Conservation (phyloP, 2,888 invertebrate species). For the Arenicola marina region DNA sequence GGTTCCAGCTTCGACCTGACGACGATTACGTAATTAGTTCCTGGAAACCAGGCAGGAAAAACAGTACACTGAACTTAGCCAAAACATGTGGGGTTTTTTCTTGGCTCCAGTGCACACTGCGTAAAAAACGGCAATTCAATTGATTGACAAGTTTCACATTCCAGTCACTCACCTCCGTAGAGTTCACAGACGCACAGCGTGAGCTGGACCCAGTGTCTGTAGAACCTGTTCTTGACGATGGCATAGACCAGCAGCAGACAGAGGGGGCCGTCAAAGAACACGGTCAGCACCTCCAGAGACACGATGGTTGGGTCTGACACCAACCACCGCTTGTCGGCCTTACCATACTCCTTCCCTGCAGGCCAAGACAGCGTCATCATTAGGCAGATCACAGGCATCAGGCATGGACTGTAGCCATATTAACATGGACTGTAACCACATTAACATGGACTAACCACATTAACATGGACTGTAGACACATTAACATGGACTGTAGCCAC, state of each 20-base stretch:
- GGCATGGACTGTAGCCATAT: no score
- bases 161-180: conserved; percentile 55
- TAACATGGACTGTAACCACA: no score
- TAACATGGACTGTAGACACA: no score
- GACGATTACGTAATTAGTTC: no score
- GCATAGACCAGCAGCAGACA: conserved; percentile 45
- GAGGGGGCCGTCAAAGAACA: conserved; percentile 43
- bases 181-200: conserved; percentile 54
- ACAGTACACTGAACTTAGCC: no score
- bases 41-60: no score
- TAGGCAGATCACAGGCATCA: not conserved
- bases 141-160: no score
- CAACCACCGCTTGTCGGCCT: conserved; percentile 57
- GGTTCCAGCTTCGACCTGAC: no score
- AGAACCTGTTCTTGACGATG: conserved; percentile 41
- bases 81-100: no score
- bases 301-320: conserved; percentile 54
- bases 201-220: conserved; percentile 54
- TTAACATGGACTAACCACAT: not conserved
- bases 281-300: conserved; percentile 53
- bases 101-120: no score
- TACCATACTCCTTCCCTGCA: conserved; percentile 58
- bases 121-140: no score
- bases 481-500: no score
- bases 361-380: not conserved